Evolutionary conservation across 1,140 invertebrate genomes (phyloP), one percentile per base, ranked within the genome.

Genomic region (Druon quercuslanigerum): DNA sequence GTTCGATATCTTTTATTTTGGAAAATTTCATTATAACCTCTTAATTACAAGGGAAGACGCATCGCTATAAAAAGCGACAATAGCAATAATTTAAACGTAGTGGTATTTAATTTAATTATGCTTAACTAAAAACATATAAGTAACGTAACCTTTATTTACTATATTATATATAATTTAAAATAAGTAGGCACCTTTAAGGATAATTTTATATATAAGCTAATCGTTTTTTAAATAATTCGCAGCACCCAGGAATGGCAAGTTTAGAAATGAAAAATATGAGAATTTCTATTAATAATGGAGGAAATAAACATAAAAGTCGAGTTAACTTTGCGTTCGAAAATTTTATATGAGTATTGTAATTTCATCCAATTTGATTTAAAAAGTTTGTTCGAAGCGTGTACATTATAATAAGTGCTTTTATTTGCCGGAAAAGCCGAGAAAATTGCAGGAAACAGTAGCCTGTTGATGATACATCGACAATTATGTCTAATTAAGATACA

Each of bases 401-500:
- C 16, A 11, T 11, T 60, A 33, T 60, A 60, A 60, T 13, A 25
- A 57, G 20, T 13, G 11, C 19, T 57, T 20, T 25, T 20, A 12
- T 57, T 57, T 60, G 14, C 33, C 13, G 57, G 12, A 60, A 60
- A 33, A 33, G 57, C 14, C 11, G 14, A 60, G 20, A 20, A 20
- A 56, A 17, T 17, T 60, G 25, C 20, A 60, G 4, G 20, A 60
- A 60, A 25, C 6, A 33, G 20, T 25, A 60, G 14, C 20, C 25
- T 9, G 6, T 56, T 56, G 40, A 46, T 11, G 1, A 56, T 56
- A 60, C 19, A 2, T 56, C 19, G 20, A 60, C 12, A 33, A 57
- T 57, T 12, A 25, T 25, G 20, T 25, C 13, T 25, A 57, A 57
- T 57, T 16, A 19, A 60, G 46, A 75, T 72, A 80, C 57, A 76